These are phyloP conservation scores for Etheostoma nigrum DNA, from an alignment of 2,797 vertebrate genomes.

Conservation along the genomic window DNA sequence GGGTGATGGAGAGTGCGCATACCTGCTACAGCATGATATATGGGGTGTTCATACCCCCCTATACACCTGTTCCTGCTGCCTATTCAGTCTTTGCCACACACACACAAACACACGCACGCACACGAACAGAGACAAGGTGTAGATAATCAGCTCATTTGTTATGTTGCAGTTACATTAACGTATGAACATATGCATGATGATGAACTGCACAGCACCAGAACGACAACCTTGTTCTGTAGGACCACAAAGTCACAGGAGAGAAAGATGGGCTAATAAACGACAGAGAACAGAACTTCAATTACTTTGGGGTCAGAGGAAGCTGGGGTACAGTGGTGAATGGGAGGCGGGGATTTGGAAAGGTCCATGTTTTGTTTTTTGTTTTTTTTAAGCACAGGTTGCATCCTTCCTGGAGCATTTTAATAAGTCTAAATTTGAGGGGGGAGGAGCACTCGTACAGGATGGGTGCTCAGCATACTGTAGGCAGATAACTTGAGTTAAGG, in stretches of 20 bases:
- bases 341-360: slow-evolving; percentile 6
- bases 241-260: slow-evolving; percentile 53
- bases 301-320: slow-evolving; percentile 62
- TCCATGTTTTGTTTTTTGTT: background rate
- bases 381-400: background rate
- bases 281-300: slow-evolving; percentile 50
- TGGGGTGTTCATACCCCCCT: slow-evolving; percentile 63
- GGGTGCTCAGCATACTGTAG: no score
- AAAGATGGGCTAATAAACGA: slow-evolving; percentile 38
- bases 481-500: no score
- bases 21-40: slow-evolving; percentile 75
- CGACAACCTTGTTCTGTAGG: slow-evolving; percentile 67
- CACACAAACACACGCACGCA: slow-evolving; percentile 32
- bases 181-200: slow-evolving; percentile 75
- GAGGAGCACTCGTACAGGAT: no score
- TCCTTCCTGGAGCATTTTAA: no score
- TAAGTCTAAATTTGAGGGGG: no score
- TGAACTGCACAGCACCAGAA: slow-evolving; percentile 61
- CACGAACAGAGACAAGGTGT: slow-evolving; percentile 63
- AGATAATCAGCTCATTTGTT: slow-evolving; percentile 83
- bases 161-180: slow-evolving; percentile 69
- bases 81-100: slow-evolving; percentile 60
- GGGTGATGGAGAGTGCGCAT: slow-evolving; percentile 46
- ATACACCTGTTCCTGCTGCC: slow-evolving; percentile 65
- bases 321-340: background rate